These are phyloP conservation scores for Atrichornis clamosus DNA, from an alignment of 2,113 vertebrate species.

Conservation along the genomic window DNA sequence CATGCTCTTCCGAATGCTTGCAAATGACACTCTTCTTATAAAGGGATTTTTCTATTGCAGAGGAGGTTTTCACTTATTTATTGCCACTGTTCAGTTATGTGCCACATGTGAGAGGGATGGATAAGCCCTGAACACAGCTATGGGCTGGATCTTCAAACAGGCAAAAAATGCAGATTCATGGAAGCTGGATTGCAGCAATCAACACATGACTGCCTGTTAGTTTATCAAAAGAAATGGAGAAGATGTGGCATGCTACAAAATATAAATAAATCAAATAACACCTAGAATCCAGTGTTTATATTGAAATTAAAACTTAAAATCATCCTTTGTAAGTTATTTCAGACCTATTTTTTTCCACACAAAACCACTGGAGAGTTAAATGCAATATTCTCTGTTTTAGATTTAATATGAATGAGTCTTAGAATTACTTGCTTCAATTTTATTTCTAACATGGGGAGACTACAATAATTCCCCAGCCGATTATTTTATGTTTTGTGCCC, in stretches of 20 bases:
- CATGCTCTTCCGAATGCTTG: neutral
- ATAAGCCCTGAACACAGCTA: neutral
- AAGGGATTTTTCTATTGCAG: neutral
- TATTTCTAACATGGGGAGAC: neutral
- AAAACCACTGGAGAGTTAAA: neutral
- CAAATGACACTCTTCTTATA: neutral
- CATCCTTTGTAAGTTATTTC: neutral
- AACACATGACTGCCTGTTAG: rapidly evolving
- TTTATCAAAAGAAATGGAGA: neutral
- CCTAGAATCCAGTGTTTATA: neutral
- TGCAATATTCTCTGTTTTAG: neutral
- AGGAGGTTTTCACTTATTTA: neutral
- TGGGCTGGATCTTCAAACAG: neutral
- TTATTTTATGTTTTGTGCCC: neutral
- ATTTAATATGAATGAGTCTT: neutral
- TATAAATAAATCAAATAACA: neutral
- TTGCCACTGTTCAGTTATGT: neutral
- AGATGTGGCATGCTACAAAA: neutral
- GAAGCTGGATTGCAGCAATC: neutral
- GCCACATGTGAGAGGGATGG: neutral
- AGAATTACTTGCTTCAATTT: neutral
- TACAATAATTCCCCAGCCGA: neutral
- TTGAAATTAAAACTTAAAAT: neutral
- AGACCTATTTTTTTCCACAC: neutral
- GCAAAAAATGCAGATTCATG: neutral